phyloP scores from a whole-genome alignment of 2,113 vertebrate genomes.

The Ramphastos sulfuratus region DNA sequence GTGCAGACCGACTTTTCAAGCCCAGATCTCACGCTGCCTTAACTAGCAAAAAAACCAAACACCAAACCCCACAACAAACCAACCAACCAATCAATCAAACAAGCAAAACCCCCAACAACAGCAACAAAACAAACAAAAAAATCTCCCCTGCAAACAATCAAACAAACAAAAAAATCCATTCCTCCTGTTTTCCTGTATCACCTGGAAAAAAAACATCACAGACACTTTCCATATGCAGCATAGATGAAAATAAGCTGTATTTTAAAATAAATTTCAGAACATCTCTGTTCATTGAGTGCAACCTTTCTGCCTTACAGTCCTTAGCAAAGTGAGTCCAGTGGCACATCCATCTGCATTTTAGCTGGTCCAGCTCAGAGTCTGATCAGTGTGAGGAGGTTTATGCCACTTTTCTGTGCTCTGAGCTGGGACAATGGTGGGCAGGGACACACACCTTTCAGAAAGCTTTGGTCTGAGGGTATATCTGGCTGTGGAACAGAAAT shows the following conservation, averaged over 20 bases:
- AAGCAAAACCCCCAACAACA: too few species aligned
- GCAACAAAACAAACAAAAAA: too few species aligned
- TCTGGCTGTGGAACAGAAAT: neutral
- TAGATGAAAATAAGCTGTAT: neutral
- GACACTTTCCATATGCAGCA: neutral
- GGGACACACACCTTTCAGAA: rapidly evolving
- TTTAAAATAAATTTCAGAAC: neutral
- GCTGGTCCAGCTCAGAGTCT: rapidly evolving
- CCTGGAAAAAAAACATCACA: neutral
- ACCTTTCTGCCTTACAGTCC: neutral
- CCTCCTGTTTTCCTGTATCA: neutral
- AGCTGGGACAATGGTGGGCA: rapidly evolving
- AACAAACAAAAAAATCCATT: neutral
- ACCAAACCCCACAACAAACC: too few species aligned
- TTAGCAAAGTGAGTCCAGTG: neutral
- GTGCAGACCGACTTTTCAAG: neutral
- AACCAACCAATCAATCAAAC: too few species aligned
- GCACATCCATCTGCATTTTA: rapidly evolving
- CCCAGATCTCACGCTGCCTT: neutral
- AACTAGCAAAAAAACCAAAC: neutral
- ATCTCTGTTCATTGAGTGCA: neutral
- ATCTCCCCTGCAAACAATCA: too few species aligned
- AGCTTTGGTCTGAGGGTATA: neutral
- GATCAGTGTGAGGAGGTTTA: rapidly evolving
- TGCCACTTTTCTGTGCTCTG: neutral